Evolutionary conservation across 2,113 vertebrate genomes (phyloP).

Genomic region (Empidonax traillii): DNA sequence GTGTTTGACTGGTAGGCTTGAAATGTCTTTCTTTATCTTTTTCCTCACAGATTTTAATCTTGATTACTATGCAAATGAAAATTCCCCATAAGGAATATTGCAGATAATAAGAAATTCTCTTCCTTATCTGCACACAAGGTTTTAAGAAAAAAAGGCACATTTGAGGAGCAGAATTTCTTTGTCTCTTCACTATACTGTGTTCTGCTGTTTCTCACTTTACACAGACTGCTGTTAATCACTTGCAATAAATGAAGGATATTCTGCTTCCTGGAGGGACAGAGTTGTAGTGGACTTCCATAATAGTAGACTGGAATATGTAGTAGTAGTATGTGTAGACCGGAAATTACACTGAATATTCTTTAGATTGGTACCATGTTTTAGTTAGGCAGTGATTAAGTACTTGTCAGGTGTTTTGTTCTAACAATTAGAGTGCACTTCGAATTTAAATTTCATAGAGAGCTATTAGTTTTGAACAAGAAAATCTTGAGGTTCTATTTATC

Average conservation of each 20-base stretch:
- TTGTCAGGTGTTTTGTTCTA: neutral
- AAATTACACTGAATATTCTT: neutral
- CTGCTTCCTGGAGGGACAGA: neutral
- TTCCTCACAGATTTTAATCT: neutral
- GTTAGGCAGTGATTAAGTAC: neutral
- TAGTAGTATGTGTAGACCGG: neutral
- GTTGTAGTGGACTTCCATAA: neutral
- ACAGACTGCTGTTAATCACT: neutral
- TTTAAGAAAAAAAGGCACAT: neutral
- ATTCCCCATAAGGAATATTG: neutral
- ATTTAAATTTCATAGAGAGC: neutral
- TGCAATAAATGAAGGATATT: neutral
- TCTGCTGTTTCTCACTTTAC: neutral
- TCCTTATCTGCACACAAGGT: neutral
- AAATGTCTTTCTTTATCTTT: neutral
- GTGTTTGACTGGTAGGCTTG: neutral
- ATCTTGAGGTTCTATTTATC: neutral
- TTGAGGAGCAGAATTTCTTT: neutral
- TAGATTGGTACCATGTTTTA: neutral
- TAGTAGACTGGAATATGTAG: neutral
- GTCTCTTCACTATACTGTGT: neutral
- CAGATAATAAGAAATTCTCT: neutral
- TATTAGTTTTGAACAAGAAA: neutral
- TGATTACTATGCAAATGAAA: neutral
- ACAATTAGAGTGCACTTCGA: neutral